phyloP scores from a whole-genome alignment of 2,888 invertebrate species.

The Cheilosia urbana region DNA sequence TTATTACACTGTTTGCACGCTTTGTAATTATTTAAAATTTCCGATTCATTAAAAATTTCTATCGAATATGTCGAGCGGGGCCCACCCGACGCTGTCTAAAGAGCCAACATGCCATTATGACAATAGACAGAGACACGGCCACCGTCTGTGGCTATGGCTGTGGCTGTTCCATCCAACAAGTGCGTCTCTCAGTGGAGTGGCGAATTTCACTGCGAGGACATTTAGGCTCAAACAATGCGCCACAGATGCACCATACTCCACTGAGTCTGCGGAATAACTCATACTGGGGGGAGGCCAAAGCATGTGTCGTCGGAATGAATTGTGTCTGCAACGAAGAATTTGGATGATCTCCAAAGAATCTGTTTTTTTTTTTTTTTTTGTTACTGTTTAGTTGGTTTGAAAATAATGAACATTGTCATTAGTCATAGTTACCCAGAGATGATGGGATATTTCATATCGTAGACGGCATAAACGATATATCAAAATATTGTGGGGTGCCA shows the following conservation, averaged over 20 bases:
- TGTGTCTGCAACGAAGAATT: conserved; percentile 73
- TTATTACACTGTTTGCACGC: conserved; percentile 54
- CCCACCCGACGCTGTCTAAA: conserved; percentile 45
- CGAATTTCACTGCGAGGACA: conserved; percentile 70
- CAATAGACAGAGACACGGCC: conserved; percentile 50
- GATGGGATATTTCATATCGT: conserved; percentile 75
- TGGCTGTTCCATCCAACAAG: conserved; percentile 45
- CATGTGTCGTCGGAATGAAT: conserved; percentile 71
- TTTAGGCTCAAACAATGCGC: conserved; percentile 71
- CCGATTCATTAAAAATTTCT: conserved; percentile 82
- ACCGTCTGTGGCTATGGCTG: not conserved
- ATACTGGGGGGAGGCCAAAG: not conserved
- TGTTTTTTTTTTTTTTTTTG: conserved; percentile 27
- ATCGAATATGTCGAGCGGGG: conserved; percentile 60
- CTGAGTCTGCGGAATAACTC: not conserved
- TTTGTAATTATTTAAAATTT: conserved; percentile 82
- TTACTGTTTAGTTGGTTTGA: conserved; percentile 50
- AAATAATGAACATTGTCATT: conserved; percentile 83
- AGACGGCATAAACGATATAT: conserved; percentile 74
- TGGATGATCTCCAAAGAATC: conserved; percentile 70
- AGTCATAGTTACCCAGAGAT: conserved; percentile 80
- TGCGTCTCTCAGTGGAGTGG: conserved; percentile 41
- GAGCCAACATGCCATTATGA: conserved; percentile 60
- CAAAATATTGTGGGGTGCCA: conserved; percentile 65
- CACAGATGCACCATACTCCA: conserved; percentile 60